Base-by-base conservation (phyloP, 2,113 vertebrate genomes). In the Artemisiospiza belli region DNA sequence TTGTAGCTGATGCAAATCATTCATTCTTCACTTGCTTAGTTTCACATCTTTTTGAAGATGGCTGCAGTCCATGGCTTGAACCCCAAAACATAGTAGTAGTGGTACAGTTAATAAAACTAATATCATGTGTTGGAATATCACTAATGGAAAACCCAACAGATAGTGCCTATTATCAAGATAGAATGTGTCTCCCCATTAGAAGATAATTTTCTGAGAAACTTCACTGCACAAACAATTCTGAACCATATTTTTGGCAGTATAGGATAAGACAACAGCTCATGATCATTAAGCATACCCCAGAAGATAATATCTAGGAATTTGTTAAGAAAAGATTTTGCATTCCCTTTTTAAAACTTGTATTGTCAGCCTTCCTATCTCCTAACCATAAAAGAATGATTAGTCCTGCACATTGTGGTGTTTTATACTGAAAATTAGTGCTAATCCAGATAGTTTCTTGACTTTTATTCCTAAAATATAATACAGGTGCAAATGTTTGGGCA, bases 1-100 rank as follows among this genome's bases (percentile, higher is more conserved):
- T 93, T 94, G 72, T 82, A 72, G 51, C 80, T 80, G 41, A 88
- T 94, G 37, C 88, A 95, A 94, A 95, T 93, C 72, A 76, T 1
- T 77, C 54, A 63, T 94, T 95, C 90, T 92, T 78, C 12, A 5
- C 54, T 94, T 73, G 43, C 57, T 83, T 73, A 69, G 49, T 88
- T 95, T 95, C 88, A 88, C 33, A 90, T 92, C 83, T 72, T 92
- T 87, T 86, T 83, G 41, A 68, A 89, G 83, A 76, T 76, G 58
- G 35, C 68, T 93, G 10, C n/a, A 83, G 28, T 61, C 64, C 47
- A 44, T 55, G 39, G 17, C 54, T 96, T 2, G 1, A 94, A 89
- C 74, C 25, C 39, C 68, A 54, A 93, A 87, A 91, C 30, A 46
- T 2, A 33, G 59, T 63, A 85, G 58, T 62, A 39, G 31, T 4